A percentile compares a stretch with the other conserved stretches of the same genome.
phyloP scores from a whole-genome alignment of 2,888 invertebrate species.

The Ochlodes sylvanus region DNA sequence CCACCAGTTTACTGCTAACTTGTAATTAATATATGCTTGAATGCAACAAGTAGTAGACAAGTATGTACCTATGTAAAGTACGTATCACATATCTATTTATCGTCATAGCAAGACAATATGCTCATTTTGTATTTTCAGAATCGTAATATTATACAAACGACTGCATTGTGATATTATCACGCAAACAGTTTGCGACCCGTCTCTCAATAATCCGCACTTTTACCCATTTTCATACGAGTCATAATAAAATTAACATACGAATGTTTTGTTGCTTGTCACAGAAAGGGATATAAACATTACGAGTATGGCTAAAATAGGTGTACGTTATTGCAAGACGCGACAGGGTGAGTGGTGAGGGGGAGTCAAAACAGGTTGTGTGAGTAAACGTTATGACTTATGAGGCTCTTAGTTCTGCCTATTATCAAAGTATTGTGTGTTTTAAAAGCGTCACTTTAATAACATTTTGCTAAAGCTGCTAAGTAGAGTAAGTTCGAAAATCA shows the following conservation, averaged over 20 bases:
- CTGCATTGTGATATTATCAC: slow-evolving; percentile 58
- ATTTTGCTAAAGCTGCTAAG: no score
- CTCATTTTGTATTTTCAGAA: slow-evolving; percentile 54
- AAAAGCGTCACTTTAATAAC: no score
- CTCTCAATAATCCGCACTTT: slow-evolving; percentile 69
- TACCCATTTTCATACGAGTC: slow-evolving; percentile 69
- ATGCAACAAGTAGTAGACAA: slow-evolving; percentile 48
- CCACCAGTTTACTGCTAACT: no score
- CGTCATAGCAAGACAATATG: slow-evolving; percentile 41
- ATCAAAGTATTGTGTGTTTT: not conserved
- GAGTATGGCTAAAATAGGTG: slow-evolving; percentile 48
- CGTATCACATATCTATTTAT: slow-evolving; percentile 14
- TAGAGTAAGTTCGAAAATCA: no score
- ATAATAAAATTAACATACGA: slow-evolving; percentile 77
- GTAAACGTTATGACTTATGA: slow-evolving; percentile 18
- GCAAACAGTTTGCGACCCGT: slow-evolving; percentile 55
- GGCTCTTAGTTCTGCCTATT: not conserved
- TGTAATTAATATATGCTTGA: not conserved
- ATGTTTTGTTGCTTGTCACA: slow-evolving; percentile 56
- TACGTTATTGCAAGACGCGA: slow-evolving; percentile 33
- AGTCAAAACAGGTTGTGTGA: slow-evolving; percentile 1
- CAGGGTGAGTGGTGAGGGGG: slow-evolving; percentile 4
- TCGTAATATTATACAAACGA: slow-evolving; percentile 75
- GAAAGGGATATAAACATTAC: slow-evolving; percentile 51
- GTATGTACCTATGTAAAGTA: slow-evolving; percentile 39